phyloP scores from a whole-genome alignment of 2,888 invertebrate genomes.

The Tuberolachnus salignus region DNA sequence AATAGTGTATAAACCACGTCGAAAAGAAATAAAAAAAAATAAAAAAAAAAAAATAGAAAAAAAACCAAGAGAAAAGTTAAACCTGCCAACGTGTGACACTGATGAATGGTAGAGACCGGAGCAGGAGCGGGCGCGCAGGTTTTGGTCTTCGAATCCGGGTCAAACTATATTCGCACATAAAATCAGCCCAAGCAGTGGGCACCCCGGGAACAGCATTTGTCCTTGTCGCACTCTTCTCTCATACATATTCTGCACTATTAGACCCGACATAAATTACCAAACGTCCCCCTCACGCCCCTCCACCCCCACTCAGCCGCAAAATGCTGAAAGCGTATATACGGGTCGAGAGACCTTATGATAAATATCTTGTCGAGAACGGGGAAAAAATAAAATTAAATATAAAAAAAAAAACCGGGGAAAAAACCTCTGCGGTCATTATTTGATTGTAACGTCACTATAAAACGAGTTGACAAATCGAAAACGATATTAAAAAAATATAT shows the following conservation, averaged over 20 bases:
- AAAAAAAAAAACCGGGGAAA: too few relatives aligned
- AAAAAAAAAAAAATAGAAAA: too few relatives aligned
- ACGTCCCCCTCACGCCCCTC: background rate
- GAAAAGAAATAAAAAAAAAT: too few relatives aligned
- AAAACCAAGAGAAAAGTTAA: conserved; percentile 51
- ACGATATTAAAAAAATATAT: background rate
- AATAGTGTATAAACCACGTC: conserved; percentile 11
- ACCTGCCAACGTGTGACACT: conserved; percentile 43
- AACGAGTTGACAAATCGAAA: conserved; percentile 30
- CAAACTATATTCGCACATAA: conserved; percentile 52
- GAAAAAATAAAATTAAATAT: conserved; percentile 6
- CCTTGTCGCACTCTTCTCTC: conserved; percentile 40
- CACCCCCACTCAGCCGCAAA: background rate
- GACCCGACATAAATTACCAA: conserved; percentile 51
- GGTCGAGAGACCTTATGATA: conserved; percentile 38
- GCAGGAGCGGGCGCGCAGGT: conserved; percentile 4
- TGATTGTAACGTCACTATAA: conserved; percentile 29
- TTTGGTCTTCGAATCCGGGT: conserved; percentile 49
- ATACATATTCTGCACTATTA: conserved; percentile 48
- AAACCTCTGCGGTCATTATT: conserved; percentile 9
- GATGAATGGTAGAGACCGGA: conserved; percentile 34
- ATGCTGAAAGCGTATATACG: conserved; percentile 31
- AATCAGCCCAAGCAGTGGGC: conserved; percentile 20
- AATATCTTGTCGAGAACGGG: conserved; percentile 33
- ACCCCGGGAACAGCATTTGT: conserved; percentile 45